phyloP scores from a whole-genome alignment of 1,140 invertebrate genomes.

The Drosophila erecta region DNA sequence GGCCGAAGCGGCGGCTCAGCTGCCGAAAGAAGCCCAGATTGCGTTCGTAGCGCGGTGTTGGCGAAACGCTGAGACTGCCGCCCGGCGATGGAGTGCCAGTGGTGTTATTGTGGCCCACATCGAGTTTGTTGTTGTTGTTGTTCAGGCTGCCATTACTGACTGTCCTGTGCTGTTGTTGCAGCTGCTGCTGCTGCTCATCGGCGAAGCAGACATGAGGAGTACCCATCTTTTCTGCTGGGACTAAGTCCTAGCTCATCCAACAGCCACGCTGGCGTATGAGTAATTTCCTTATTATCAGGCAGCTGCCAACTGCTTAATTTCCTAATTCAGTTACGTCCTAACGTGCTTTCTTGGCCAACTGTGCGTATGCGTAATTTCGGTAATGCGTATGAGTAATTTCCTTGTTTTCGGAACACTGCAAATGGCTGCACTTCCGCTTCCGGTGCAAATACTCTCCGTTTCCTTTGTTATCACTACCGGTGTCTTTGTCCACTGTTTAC shows the following conservation, averaged over 20 bases:
- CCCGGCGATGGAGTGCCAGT: slow-evolving; percentile 34
- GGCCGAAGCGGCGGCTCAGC: slow-evolving; percentile 86
- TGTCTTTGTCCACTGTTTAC: slow-evolving; percentile 53
- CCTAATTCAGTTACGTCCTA: background rate
- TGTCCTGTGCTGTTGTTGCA: slow-evolving; percentile 16
- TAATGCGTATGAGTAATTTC: slow-evolving; percentile 29
- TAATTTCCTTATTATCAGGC: slow-evolving; percentile 20
- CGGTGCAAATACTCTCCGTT: slow-evolving; percentile 24
- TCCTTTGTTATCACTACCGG: slow-evolving; percentile 70
- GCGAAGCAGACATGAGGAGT: slow-evolving; percentile 78
- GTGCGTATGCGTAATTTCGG: slow-evolving; percentile 9
- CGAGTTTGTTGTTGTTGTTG: slow-evolving; percentile 34
- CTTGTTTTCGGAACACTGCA: slow-evolving; percentile 15
- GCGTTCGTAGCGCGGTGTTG: slow-evolving; percentile 85
- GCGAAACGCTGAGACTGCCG: slow-evolving; percentile 75
- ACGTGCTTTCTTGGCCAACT: background rate
- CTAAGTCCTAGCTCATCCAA: background rate
- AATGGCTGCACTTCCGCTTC: slow-evolving; percentile 46
- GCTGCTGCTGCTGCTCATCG: slow-evolving; percentile 42
- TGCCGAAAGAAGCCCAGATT: slow-evolving; percentile 87
- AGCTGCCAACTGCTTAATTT: slow-evolving; percentile 24
- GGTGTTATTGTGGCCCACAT: slow-evolving; percentile 17
- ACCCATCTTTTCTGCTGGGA: slow-evolving; percentile 31
- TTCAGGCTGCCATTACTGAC: slow-evolving; percentile 42
- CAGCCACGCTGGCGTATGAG: slow-evolving; percentile 22